Evolutionary conservation across 2,888 invertebrate genomes (phyloP), one percentile per base, ranked within the genome.

Genomic region (Dysmachus trigonus): DNA sequence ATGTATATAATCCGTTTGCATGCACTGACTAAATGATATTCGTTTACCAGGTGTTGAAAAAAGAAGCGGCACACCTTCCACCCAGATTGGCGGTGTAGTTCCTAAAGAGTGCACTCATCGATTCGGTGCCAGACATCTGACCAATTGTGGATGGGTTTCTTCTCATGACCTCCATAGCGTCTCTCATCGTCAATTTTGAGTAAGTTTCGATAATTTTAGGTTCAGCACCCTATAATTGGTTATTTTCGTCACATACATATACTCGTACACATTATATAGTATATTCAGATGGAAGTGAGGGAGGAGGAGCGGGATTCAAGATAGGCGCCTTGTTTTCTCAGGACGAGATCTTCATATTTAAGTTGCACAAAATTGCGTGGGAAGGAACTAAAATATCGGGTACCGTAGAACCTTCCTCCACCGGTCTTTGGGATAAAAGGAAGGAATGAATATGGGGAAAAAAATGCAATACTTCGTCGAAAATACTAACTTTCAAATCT

Each of bases 161-260:
- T 89, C 96, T 94, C 95, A 97, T 97, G 89, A 97, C 96, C 90
- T 97, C 97, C 94, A 98, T 96, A 15, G 98, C 98, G 91, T 98
- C 98, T 89, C 95, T 95, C 96, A 98, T 97, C 30, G 97, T 97
- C 89, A 98, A 92, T 91, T 98, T 98, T 2, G 98, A 97, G 92
- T 97, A 98, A 0, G 98, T 98, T 92, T 98, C 98, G 90, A 98
- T 93, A 89, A 98, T 98, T 92, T 98, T 98, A 85, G 98, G 98
- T 90, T 98, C 98, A 77, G 96, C 96, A 87, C 97, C 97, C 94
- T 92, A 74, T 27, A 87, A 86, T 62, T 62, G 31, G 2, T 86
- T 41, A 51, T 81, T 27, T 53, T 27, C 35, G 8, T 35, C 7
- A 41, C 53, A 53, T 35, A 18, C 18, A 51, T 15, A 18, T 51